phyloP scores from a whole-genome alignment of 2,113 vertebrate species.

The Ammodytes dubius region DNA sequence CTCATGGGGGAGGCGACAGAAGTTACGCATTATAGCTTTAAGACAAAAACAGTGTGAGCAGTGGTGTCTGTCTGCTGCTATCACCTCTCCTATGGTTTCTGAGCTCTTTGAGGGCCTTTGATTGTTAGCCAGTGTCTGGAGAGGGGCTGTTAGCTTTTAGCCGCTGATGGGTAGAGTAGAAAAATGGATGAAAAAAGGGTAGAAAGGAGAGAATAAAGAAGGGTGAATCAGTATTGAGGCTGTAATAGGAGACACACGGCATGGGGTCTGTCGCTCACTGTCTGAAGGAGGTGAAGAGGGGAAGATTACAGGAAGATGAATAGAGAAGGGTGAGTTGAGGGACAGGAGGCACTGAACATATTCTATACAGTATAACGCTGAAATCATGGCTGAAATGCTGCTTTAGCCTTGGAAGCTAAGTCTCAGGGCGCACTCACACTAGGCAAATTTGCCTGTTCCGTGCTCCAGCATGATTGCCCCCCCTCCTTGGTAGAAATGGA shows the following conservation, averaged over 20 bases:
- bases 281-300: slow-evolving; percentile 71
- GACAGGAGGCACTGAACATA: slow-evolving; percentile 9
- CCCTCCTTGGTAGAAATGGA: too few relatives aligned
- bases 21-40: too few relatives aligned
- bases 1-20: too few relatives aligned
- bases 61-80: slow-evolving; percentile 5
- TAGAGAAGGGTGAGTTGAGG: slow-evolving; percentile 29
- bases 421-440: too few relatives aligned
- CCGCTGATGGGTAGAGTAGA: slow-evolving; percentile 58
- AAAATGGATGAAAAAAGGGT: slow-evolving; percentile 18
- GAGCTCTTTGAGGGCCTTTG: slow-evolving; percentile 37
- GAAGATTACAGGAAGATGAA: slow-evolving; percentile 60
- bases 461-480: too few relatives aligned
- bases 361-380: slow-evolving; percentile 3
- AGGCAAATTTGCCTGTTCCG: too few relatives aligned
- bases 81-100: slow-evolving; percentile 19
- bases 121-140: slow-evolving; percentile 73
- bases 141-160: slow-evolving; percentile 80
- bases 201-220: slow-evolving; percentile 48
- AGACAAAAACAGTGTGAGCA: slow-evolving; percentile 34
- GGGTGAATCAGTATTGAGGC: slow-evolving; percentile 70
- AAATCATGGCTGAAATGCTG: too few relatives aligned
- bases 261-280: slow-evolving; percentile 74
- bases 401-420: too few relatives aligned
- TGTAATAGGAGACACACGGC: slow-evolving; percentile 83